phyloP scores from a whole-genome alignment of 2,888 invertebrate species.

The Hypselothyrea guttata region DNA sequence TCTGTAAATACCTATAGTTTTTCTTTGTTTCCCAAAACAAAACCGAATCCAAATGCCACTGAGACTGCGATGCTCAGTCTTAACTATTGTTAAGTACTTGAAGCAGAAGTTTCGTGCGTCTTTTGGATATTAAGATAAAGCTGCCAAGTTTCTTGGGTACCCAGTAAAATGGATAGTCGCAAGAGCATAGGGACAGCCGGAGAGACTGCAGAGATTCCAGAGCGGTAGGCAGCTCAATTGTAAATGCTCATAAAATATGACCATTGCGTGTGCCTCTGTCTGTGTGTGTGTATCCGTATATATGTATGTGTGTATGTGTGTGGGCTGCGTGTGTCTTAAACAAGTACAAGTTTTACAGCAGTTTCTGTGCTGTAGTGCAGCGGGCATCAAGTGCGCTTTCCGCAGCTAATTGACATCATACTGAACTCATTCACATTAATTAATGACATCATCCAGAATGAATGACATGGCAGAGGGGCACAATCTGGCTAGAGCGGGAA shows the following conservation, averaged over 20 bases:
- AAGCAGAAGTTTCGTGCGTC: conserved; percentile 41
- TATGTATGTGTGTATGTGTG: conserved; percentile 22
- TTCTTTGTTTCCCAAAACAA: conserved; percentile 9
- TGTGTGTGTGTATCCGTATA: conserved; percentile 5
- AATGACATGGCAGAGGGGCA: conserved; percentile 28
- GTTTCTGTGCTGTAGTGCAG: conserved; percentile 47
- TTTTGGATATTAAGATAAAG: conserved; percentile 58
- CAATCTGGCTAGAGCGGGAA: conserved; percentile 2
- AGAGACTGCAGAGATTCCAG: conserved; percentile 23
- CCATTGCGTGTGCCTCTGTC: conserved; percentile 20
- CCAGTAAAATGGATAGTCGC: conserved; percentile 8
- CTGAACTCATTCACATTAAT: conserved; percentile 78
- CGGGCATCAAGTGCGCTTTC: conserved; percentile 69
- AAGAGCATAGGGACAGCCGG: background rate
- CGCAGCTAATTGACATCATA: conserved; percentile 77
- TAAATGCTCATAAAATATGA: conserved; percentile 43
- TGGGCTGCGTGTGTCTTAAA: conserved; percentile 33
- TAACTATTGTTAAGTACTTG: conserved; percentile 65
- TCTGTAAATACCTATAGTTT: no score
- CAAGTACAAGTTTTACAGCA: conserved; percentile 43
- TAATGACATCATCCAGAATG: conserved; percentile 71
- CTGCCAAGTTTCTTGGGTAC: conserved; percentile 40
- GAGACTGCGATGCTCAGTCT: conserved; percentile 28
- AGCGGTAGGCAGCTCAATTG: conserved; percentile 38
- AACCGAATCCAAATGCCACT: conserved; percentile 16